A percentile compares a stretch with the other conserved stretches of the same genome.
These are phyloP conservation scores for Brachionus plicatilis DNA, from an alignment of 1,140 invertebrate species.

Conservation along the genomic window DNA sequence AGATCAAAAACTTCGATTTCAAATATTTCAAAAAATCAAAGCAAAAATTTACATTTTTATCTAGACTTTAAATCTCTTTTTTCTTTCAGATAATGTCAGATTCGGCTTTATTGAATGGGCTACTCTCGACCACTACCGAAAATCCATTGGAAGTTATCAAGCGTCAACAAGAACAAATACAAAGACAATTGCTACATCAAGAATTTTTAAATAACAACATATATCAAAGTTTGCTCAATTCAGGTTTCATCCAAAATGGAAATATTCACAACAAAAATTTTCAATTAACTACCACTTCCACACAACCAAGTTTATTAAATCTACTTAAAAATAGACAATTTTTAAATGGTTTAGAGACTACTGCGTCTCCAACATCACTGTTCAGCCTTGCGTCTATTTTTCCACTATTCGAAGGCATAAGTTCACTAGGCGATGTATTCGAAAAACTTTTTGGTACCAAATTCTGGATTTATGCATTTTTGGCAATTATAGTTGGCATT, in stretches of 20 bases:
- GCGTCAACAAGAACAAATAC: conserved; percentile 36
- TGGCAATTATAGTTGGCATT: background rate
- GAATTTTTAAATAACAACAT: conserved; percentile 36
- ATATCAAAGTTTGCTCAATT: conserved; percentile 30
- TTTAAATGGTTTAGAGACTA: background rate
- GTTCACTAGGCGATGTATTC: background rate
- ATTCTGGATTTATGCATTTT: conserved; percentile 32
- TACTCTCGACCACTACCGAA: conserved; percentile 20
- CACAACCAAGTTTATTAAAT: background rate
- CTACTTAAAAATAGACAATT: conserved; percentile 13
- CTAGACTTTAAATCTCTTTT: background rate
- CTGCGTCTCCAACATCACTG: background rate
- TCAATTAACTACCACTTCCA: background rate
- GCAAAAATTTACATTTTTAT: conserved; percentile 1
- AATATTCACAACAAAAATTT: background rate
- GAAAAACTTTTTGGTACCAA: conserved; percentile 35
- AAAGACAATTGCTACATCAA: conserved; percentile 31
- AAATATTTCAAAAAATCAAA: background rate
- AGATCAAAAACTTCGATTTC: background rate
- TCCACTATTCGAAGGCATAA: background rate
- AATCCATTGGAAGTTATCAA: conserved; percentile 39
- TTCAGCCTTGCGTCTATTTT: conserved; percentile 13
- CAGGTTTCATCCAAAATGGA: conserved; percentile 17
- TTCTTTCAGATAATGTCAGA: conserved; percentile 19
- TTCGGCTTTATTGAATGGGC: conserved; percentile 18